phyloP scores from a whole-genome alignment of 2,797 vertebrate genomes.

The Rhynchonycteris naso region DNA sequence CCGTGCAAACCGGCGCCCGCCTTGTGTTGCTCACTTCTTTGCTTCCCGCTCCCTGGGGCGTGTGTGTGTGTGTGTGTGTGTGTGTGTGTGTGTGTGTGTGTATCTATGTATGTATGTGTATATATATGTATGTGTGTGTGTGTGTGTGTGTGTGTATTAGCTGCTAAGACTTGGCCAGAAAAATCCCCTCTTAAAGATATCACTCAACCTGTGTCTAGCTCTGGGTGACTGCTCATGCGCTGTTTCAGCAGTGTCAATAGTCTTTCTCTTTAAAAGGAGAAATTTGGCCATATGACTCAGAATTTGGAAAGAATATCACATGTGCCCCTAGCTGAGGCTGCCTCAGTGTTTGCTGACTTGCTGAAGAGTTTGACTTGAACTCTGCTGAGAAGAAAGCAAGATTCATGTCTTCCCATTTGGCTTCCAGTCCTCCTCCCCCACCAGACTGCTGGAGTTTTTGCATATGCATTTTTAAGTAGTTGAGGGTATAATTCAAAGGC shows the following conservation, averaged over 20 bases:
- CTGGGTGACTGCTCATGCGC: not conserved
- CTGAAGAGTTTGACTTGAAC: conserved; percentile 55
- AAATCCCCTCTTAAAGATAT: not conserved
- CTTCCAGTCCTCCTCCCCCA: conserved; percentile 2
- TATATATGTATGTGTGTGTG: too few relatives aligned
- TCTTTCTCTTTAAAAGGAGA: not conserved
- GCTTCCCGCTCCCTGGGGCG: not conserved
- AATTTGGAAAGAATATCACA: conserved; percentile 52
- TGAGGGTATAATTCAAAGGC: conserved; percentile 58
- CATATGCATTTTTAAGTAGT: conserved; percentile 73
- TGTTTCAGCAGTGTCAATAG: not conserved
- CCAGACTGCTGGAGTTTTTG: conserved; percentile 4
- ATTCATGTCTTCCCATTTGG: conserved; percentile 30
- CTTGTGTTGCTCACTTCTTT: not conserved
- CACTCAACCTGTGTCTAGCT: not conserved
- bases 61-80: too few relatives aligned
- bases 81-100: too few relatives aligned
- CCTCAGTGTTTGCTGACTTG: conserved; percentile 58
- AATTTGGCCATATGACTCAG: conserved; percentile 41
- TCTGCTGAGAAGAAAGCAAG: conserved; percentile 56
- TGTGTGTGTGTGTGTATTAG: too few relatives aligned
- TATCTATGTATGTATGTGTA: too few relatives aligned
- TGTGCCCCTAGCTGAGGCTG: not conserved
- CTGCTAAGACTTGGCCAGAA: conserved; percentile 6
- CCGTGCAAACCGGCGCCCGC: not conserved